Percentiles rank a stretch among this genome's conserved stretches.
phyloP scores from a whole-genome alignment of 2,113 vertebrate species.

The Heteronetta atricapilla region DNA sequence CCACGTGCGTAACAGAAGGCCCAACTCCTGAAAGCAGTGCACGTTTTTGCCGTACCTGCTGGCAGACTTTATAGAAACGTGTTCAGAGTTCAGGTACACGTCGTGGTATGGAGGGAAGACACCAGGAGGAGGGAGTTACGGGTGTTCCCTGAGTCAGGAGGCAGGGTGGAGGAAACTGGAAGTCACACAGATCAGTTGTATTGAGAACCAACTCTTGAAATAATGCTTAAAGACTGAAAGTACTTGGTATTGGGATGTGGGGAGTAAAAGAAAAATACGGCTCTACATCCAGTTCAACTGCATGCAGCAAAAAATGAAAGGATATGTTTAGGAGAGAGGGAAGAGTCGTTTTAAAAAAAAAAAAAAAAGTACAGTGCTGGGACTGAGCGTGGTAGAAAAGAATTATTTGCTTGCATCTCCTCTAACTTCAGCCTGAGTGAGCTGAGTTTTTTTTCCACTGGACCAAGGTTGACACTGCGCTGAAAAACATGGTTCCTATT shows the following conservation, averaged over 20 bases:
- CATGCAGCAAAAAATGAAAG: neutral
- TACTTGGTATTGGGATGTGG: neutral
- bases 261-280: neutral
- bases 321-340: neutral
- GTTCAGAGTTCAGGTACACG: neutral
- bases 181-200: neutral
- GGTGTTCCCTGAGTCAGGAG: neutral
- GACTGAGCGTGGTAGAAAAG: neutral
- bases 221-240: neutral
- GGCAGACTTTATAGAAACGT: neutral
- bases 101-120: neutral
- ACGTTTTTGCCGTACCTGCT: neutral
- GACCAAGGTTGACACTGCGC: neutral
- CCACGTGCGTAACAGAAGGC: neutral
- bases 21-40: accelerated
- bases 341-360: neutral
- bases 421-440: neutral
- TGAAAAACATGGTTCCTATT: neutral
- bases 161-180: neutral
- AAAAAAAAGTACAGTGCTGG: neutral
- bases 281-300: neutral
- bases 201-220: neutral
- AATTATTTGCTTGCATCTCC: neutral
- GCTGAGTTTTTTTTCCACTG: neutral
- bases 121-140: neutral